Evolutionary conservation across 2,888 invertebrate species (phyloP), one percentile per base, ranked within the genome.

Genomic region (Junonia oenone): DNA sequence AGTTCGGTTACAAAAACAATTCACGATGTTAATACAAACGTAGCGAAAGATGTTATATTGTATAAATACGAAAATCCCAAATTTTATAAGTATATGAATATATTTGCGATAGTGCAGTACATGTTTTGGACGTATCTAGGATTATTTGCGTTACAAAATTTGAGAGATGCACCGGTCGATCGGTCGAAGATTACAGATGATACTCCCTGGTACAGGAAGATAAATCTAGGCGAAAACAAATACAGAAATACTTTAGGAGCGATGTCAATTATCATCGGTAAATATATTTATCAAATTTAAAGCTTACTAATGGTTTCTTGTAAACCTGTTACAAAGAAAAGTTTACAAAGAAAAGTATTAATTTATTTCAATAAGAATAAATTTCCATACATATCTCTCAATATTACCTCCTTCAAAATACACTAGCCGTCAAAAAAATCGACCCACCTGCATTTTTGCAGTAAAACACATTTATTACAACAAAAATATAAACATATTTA

Each of bases 201-300:
- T 45, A 80, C 91, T 0, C 91, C 93, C 0, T 95, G 95, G 95
- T 96, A 92, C 88, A 90, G 92, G 62, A 92, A 83, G 65, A 92
- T 96, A 40, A 95, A 96, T 81, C 86, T 96, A 11, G 95, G 96
- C 0, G 94, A 95, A 63, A 93, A 94, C 72, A 95, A 95, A 69
- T 95, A 94, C 70, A 92, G 92, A 64, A 93, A 94, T 73, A 91
- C 93, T 2, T 82, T 96, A 17, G 91, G 94, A 19, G 62, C 81
- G 1, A 66, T 93, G 14, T 91, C 94, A 56, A 83, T 95, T 56
- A 11, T 93, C 29, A 83, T 96, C 70, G 96, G 96, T 96, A 81
- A 81, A 83, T 62, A 56, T 40, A 8, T 5, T n/a, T 8, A 51
- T 33, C n/a, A n/a, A n/a, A n/a, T n/a, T n/a, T n/a, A n/a, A n/a